Evolutionary conservation across 2,797 vertebrate species (phyloP).

Genomic region (Ispidina picta): DNA sequence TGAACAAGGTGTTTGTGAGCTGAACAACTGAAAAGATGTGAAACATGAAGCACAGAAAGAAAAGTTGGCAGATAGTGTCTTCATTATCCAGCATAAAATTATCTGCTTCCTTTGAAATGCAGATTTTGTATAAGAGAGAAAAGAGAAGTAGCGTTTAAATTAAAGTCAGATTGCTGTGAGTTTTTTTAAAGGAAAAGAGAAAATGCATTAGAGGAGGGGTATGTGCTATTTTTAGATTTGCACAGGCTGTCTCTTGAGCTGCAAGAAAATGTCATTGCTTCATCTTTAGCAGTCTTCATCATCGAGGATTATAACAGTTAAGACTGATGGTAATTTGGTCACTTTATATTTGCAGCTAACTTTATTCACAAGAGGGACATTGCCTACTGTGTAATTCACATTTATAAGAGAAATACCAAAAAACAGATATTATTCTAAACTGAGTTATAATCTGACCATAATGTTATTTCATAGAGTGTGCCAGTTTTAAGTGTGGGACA

Average conservation of each 20-base stretch:
- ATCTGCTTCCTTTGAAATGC: conserved; percentile 50
- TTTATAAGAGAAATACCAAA: not conserved
- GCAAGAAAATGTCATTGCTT: not conserved
- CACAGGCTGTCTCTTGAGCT: not conserved
- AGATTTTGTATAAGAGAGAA: conserved; percentile 29
- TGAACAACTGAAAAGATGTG: not conserved
- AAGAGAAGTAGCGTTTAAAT: not conserved
- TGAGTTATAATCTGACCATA: not conserved
- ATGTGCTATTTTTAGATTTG: not conserved
- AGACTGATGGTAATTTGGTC: not conserved
- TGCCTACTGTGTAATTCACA: not conserved
- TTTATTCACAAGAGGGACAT: not conserved
- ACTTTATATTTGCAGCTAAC: not conserved
- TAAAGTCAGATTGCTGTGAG: not conserved
- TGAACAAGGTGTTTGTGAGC: not conserved
- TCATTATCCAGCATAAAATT: conserved; percentile 5
- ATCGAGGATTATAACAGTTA: not conserved
- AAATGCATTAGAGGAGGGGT: not conserved
- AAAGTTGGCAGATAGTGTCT: not conserved
- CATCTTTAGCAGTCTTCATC: not conserved
- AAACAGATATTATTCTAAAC: not conserved
- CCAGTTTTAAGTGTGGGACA: not conserved
- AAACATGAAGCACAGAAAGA: not conserved
- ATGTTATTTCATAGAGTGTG: not conserved
- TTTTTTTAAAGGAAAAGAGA: not conserved